Percentiles rank a stretch among this genome's conserved stretches.
These are phyloP conservation scores for Struthidea cinerea DNA, from an alignment of 2,113 vertebrate genomes.

Conservation along the genomic window DNA sequence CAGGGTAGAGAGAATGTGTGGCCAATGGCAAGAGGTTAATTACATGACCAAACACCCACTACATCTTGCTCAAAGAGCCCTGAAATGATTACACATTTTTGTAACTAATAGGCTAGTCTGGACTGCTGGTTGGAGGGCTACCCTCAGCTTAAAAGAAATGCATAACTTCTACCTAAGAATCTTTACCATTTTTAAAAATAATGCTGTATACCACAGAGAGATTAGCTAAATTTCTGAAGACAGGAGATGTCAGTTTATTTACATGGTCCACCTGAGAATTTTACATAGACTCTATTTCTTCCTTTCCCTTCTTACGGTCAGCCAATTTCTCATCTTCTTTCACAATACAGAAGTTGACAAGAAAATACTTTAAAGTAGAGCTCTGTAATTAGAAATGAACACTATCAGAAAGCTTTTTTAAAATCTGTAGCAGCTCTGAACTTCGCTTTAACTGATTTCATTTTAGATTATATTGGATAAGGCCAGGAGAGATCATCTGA, in stretches of 20 bases:
- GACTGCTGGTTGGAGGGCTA: neutral
- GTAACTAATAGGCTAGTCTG: neutral
- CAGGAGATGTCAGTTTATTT: neutral
- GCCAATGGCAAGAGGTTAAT: slow-evolving; percentile 42
- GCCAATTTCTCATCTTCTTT: neutral
- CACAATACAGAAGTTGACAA: neutral
- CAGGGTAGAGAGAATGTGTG: neutral
- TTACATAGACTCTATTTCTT: neutral
- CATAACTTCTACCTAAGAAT: neutral
- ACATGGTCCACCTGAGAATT: neutral
- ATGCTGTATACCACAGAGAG: neutral
- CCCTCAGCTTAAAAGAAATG: neutral
- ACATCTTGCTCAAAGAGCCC: slow-evolving; percentile 14
- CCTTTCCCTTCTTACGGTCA: neutral
- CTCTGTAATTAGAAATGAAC: neutral
- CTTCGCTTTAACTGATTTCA: neutral
- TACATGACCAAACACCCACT: slow-evolving; percentile 24
- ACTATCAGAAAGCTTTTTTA: neutral
- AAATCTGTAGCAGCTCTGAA: neutral
- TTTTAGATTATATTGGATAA: neutral
- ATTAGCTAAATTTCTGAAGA: neutral
- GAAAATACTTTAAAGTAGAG: neutral
- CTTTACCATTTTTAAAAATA: neutral
- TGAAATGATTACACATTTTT: neutral
- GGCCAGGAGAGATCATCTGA: neutral